These are phyloP conservation scores for Pyrocoelia pectoralis DNA, from an alignment of 2,888 invertebrate genomes.

Conservation along the genomic window DNA sequence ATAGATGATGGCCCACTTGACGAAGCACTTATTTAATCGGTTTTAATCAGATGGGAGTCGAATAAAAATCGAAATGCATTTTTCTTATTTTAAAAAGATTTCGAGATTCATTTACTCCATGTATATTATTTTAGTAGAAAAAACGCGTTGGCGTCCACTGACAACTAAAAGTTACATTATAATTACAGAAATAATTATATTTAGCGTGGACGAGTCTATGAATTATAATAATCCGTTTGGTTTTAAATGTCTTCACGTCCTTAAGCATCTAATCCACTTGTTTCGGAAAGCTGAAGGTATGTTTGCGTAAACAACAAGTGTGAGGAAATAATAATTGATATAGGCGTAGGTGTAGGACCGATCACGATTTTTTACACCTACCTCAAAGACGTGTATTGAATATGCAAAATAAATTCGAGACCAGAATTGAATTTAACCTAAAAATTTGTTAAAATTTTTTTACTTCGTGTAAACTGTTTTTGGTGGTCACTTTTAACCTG, in stretches of 20 bases:
- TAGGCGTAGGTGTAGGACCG: conserved; percentile 31
- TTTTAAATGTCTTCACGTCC: conserved; percentile 1
- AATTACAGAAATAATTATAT: conserved; percentile 33
- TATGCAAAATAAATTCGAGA: conserved; percentile 31
- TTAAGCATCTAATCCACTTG: background rate
- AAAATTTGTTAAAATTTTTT: conserved; percentile 12
- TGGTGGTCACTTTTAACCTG: background rate
- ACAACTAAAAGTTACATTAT: conserved; percentile 31
- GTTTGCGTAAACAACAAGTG: background rate
- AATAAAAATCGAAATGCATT: conserved; percentile 18
- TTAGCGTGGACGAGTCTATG: conserved; percentile 27
- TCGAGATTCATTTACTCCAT: conserved; percentile 14
- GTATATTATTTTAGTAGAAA: conserved; percentile 10
- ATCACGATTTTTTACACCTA: conserved; percentile 36
- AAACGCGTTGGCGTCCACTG: conserved; percentile 24
- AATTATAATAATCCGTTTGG: conserved; percentile 20
- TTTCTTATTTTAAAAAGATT: conserved; percentile 20
- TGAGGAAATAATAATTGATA: conserved; percentile 13
- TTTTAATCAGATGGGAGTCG: conserved; percentile 37
- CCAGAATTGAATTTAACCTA: conserved; percentile 30
- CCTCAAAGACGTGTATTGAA: conserved; percentile 31
- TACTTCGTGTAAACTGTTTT: background rate
- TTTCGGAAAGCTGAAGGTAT: background rate
- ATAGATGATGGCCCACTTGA: conserved; percentile 38
- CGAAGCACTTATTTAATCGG: conserved; percentile 40